Evolutionary conservation across 2,797 vertebrate species (phyloP), one percentile per base, ranked within the genome.

Genomic region (Schizopygopsis malacanthus): DNA sequence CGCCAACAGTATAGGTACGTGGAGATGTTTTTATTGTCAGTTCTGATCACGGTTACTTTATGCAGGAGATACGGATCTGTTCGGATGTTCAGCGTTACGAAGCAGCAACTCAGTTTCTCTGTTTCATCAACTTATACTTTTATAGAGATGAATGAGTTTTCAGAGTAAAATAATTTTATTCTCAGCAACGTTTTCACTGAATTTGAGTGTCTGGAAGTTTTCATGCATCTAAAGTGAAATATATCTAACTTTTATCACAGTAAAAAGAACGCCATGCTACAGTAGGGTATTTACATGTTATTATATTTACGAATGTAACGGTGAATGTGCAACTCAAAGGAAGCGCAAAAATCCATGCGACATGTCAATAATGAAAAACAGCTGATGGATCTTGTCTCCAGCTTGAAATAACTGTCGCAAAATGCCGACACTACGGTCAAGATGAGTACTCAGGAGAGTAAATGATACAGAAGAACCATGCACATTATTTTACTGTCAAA

Each of bases 1-100:
- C 89, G 87, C 90, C 81, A 88, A 84, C 86, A 90, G 85, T 75
- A 85, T 85, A 91, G 92, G 92, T 92, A 91, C 67, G 91, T 90
- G 65, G 79, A 72, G 47, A 76, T 83, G 82, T 85, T 85, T 61
- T 52, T 71, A 59, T 83, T 88, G 82, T 50, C 78, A 79, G 6
- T n/a, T 65, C 56, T 45, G 52, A 12, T 81, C 28, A 63, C n/a
- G 84, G 69, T 50, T 63, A 89, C 88, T 87, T 87, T 87, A 72
- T 45, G 47, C 18, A 78, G 71, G 25, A 70, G 61, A 81, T 59
- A n/a, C 71, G 65, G 79, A 81, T 80, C 39, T 63, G 79, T 45
- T 81, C 63, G 12, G 77, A 76, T 79, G 86, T 76, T 47, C 77
- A 28, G 54, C 22, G 52, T 22, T 61, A 65, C 63, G 41, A 71